Base-by-base conservation (phyloP, 1,140 invertebrate genomes). In the Epicauta chinensis region DNA sequence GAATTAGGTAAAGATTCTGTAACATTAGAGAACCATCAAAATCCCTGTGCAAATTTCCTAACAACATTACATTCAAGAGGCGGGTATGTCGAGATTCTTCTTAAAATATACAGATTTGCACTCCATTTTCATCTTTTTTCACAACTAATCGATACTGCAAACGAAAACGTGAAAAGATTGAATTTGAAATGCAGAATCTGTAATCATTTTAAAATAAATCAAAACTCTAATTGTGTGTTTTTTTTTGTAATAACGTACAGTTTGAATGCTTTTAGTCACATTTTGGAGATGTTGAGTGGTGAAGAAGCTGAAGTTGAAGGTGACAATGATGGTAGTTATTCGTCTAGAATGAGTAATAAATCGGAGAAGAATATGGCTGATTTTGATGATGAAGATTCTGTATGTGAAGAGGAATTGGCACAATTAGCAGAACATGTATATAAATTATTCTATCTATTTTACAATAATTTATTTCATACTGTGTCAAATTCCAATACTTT, bases 341-440 rank as follows among this genome's bases (percentile, higher is more conserved):
- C 90, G 34, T 94, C 91, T 14, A 78, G 88, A 13, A 84, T 93
- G 71, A 92, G 89, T 35, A 91, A 87, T 50, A 93, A 94, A 73
- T 93, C 90, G n/a, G 91, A 93, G 59, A 94, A 93, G 56, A 94
- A 94, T 69, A 84, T 95, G 80, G 91, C 90, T 0, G 92, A 95
- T 71, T 91, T 96, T 65, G 92, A 95, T 59, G 93, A 92, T 16
- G 92, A 96, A 65, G 89, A 94, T 60, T 91, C 87, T 30, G 86
- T 83, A 15, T 85, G 85, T 69, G 86, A 94, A 66, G 91, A 94
- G 59, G 91, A 94, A 69, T 70, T 95, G 11, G 84, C 85, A 0
- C 81, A 89, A 55, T 76, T 91, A 9, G 81, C 86, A 0, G 81
- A 83, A 6, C 79, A 79, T 68, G 77, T 77, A 65, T 54, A 49